Conservation (phyloP, 2,797 vertebrate genomes). For the Phoeniculus purpureus region DNA sequence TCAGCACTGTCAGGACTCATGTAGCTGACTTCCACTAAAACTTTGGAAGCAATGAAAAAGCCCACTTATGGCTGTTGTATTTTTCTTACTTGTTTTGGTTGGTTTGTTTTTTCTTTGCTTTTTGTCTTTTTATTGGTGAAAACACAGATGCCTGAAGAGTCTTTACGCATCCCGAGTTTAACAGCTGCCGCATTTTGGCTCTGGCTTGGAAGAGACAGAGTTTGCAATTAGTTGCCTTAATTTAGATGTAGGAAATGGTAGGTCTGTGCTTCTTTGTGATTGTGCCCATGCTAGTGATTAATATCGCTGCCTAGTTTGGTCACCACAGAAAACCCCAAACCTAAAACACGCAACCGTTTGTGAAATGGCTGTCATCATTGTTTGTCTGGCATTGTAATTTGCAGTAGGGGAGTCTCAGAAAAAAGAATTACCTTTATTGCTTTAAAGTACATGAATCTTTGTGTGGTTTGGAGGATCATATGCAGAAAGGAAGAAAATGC, state of each 20-base stretch:
- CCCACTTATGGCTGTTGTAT: too few relatives aligned
- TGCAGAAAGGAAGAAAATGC: neutral
- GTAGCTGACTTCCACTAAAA: neutral
- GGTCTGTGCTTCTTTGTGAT: neutral
- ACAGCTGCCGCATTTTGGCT: neutral
- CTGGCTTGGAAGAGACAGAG: neutral
- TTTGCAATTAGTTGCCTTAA: neutral
- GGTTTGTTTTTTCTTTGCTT: fast-evolving
- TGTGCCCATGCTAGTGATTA: neutral
- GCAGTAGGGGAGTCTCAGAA: neutral
- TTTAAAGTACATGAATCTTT: neutral
- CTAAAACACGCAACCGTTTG: neutral
- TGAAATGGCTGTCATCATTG: neutral
- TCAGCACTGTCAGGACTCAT: neutral
- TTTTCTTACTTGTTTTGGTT: neutral
- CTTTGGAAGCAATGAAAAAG: neutral
- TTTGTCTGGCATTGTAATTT: neutral
- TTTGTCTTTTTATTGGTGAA: neutral
- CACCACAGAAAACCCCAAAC: neutral
- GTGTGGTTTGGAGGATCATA: neutral
- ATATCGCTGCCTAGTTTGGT: neutral
- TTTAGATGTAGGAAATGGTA: neutral
- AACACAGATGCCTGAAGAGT: neutral
- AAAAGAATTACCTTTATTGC: neutral
- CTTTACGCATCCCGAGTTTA: neutral